These are phyloP conservation scores for Schizopygopsis malacanthus DNA, from an alignment of 2,797 vertebrate species.

Conservation along the genomic window DNA sequence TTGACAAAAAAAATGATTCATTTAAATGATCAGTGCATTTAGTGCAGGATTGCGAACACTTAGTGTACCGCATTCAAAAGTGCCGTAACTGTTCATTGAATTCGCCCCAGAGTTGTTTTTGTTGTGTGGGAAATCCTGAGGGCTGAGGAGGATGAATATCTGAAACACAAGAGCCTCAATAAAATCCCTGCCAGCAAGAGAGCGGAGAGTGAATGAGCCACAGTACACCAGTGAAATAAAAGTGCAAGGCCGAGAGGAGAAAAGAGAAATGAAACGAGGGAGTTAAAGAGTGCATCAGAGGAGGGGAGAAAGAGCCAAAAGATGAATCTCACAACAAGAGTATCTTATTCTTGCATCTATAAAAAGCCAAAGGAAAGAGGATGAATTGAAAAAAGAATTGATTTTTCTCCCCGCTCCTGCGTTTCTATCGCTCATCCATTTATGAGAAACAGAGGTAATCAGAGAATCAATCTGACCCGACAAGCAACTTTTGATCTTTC, in stretches of 20 bases:
- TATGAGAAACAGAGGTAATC: slow-evolving; percentile 67
- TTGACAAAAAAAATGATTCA: neutral
- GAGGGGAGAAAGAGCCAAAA: slow-evolving; percentile 42
- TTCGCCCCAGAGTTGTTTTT: neutral
- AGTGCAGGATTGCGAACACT: neutral
- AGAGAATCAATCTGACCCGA: slow-evolving; percentile 71
- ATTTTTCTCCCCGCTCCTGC: slow-evolving; percentile 58
- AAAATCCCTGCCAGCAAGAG: slow-evolving; percentile 40
- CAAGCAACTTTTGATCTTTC: slow-evolving; percentile 53
- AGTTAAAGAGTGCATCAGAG: slow-evolving; percentile 25
- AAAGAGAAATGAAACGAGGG: slow-evolving; percentile 30
- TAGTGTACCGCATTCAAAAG: neutral
- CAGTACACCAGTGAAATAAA: slow-evolving; percentile 45
- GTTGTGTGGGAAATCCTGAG: slow-evolving; percentile 20
- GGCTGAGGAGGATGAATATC: slow-evolving; percentile 30
- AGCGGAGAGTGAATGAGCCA: slow-evolving; percentile 25
- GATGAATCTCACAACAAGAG: slow-evolving; percentile 50
- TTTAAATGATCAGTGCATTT: neutral
- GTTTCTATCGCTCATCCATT: slow-evolving; percentile 65
- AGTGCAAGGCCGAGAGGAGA: slow-evolving; percentile 46
- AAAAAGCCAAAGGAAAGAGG: slow-evolving; percentile 59
- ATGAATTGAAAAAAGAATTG: slow-evolving; percentile 42
- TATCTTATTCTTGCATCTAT: slow-evolving; percentile 60
- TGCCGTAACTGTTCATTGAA: neutral
- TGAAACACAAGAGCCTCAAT: slow-evolving; percentile 50